Base-by-base conservation (phyloP, 2,888 invertebrate species). In the Drosophila colorata region DNA sequence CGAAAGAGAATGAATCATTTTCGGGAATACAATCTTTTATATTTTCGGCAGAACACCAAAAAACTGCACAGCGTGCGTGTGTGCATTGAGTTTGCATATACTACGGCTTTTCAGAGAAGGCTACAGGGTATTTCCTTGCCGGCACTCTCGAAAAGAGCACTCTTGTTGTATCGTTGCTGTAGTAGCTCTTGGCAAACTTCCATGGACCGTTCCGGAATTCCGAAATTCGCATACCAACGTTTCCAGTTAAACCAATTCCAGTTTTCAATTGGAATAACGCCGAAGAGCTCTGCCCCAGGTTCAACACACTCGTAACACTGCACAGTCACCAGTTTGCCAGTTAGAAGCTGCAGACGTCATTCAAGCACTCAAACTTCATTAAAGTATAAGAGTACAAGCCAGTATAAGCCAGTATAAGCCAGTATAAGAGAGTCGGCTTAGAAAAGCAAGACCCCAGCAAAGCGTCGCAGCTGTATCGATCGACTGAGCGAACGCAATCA, bases 171-270 rank as follows among this genome's bases (percentile, higher is more conserved):
- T 69, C 67, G 37, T 63, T 65, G 58, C 46, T 64, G 60, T 49
- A 57, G 53, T 59, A 49, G 58, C 72, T 67, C 71, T 71, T 79
- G 51, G 56, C 60, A 61, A 58, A 57, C 67, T 90, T 89, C 88
- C 90, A 88, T 81, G 87, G 88, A 88, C 85, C 83, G 87, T 87
- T 90, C 81, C 80, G 83, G 83, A 77, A 89, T 80, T 88, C 88
- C 87, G 88, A 89, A 87, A 87, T 85, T 74, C 73, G 77, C 87
- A 88, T 88, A 82, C 87, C 90, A 80, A 76, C 65, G 76, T 69
- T 88, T 90, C 87, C 90, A 88, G 89, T 89, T 81, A 90, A 88
- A 88, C 89, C 89, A 90, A 82, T 90, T 88, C 90, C 87, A 88
- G 81, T 83, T 77, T 84, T 87, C 82, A 84, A 85, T 81, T 89